Evolutionary conservation across 1,140 invertebrate species (phyloP).

Genomic region (Diachasma alloeum): DNA sequence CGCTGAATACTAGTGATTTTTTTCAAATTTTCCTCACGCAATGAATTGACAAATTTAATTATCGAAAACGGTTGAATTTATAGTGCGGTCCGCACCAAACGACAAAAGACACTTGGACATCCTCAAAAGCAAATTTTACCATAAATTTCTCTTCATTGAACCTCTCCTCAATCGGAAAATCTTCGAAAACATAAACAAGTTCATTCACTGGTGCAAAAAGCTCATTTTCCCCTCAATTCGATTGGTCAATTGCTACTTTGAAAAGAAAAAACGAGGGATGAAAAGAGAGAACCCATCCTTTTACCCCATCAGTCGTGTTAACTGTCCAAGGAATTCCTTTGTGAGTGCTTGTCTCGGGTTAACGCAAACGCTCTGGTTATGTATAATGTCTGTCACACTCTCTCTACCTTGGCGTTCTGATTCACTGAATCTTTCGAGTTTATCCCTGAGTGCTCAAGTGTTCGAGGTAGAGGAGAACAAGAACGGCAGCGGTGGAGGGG

Average conservation of each 20-base stretch:
- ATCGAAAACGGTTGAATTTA: too few relatives aligned
- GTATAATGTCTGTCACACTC: conserved; percentile 11
- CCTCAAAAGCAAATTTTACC: too few relatives aligned
- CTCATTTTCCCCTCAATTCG: background rate
- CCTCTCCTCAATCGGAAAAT: background rate
- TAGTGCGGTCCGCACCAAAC: too few relatives aligned
- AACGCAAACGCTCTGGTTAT: conserved; percentile 19
- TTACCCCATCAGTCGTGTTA: conserved; percentile 3
- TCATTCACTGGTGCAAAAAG: background rate
- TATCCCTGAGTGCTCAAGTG: conserved; percentile 26
- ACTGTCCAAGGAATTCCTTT: conserved; percentile 29
- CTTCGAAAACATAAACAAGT: background rate
- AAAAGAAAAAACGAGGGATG: conserved; percentile 11
- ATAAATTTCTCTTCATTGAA: too few relatives aligned
- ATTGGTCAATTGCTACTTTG: background rate
- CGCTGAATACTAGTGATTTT: too few relatives aligned
- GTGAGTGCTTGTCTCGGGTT: conserved; percentile 17
- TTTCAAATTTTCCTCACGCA: too few relatives aligned
- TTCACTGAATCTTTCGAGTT: conserved; percentile 53
- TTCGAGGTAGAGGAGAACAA: background rate
- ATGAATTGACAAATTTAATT: too few relatives aligned
- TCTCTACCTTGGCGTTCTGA: conserved; percentile 41
- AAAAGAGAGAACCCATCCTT: conserved; percentile 13
- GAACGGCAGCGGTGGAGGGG: background rate
- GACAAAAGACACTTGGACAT: too few relatives aligned